These are phyloP conservation scores for Danio jaintianensis DNA, from an alignment of 2,797 vertebrate species.

Conservation along the genomic window DNA sequence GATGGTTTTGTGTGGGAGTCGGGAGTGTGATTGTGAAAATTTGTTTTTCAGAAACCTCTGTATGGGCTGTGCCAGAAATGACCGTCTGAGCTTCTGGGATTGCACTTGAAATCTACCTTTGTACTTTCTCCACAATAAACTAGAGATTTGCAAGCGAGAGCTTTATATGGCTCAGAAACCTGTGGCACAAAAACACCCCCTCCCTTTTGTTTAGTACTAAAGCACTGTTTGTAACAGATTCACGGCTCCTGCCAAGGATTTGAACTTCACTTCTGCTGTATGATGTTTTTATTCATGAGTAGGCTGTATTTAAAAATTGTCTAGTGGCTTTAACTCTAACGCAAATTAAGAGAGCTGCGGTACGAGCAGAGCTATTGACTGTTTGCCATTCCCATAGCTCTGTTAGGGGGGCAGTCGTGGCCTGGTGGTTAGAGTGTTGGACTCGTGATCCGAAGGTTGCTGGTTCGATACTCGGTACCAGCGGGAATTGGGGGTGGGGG, in stretches of 20 bases:
- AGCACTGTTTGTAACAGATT: slow-evolving; percentile 4
- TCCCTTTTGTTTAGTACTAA: slow-evolving; percentile 10
- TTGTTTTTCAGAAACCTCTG: not conserved
- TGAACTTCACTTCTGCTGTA: slow-evolving; percentile 8
- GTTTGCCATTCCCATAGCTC: slow-evolving; percentile 16
- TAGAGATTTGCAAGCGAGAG: slow-evolving; percentile 1
- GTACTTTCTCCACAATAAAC: slow-evolving; percentile 29
- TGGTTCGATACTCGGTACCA: no score
- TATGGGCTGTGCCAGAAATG: slow-evolving; percentile 2
- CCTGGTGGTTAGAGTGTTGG: no score
- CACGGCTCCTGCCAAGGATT: slow-evolving; percentile 21
- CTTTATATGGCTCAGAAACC: not conserved
- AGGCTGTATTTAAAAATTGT: slow-evolving; percentile 2
- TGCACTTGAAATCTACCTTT: slow-evolving; percentile 19
- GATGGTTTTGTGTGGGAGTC: slow-evolving; percentile 6
- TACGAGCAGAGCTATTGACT: slow-evolving; percentile 23
- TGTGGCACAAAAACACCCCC: not conserved
- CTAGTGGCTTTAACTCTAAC: slow-evolving; percentile 12
- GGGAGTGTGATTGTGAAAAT: slow-evolving; percentile 16
- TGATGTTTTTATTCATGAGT: not conserved
- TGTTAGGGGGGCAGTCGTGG: no score
- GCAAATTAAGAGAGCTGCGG: slow-evolving; percentile 24
- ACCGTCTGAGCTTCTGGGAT: not conserved
- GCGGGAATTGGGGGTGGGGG: no score
- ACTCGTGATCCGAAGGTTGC: no score